A percentile compares a stretch with the other conserved stretches of the same genome.
Evolutionary conservation across 2,888 invertebrate species (phyloP).

Genomic region (Drosophila eohydei): DNA sequence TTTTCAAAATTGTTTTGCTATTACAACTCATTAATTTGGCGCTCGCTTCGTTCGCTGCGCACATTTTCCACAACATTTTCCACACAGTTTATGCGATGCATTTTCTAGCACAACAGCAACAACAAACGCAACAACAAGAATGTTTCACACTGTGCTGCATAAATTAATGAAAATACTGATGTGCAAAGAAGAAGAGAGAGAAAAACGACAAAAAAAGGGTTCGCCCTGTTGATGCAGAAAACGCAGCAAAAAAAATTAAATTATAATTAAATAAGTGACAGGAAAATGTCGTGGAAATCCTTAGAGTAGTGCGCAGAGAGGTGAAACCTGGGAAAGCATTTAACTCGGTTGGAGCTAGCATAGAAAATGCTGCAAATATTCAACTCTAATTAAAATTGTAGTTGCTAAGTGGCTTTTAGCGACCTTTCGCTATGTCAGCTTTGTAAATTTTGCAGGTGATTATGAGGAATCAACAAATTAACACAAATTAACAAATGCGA

Average conservation of each 20-base stretch:
- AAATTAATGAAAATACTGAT: conserved; percentile 65
- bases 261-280: not conserved
- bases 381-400: not conserved
- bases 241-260: not conserved
- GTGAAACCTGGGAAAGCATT: not conserved
- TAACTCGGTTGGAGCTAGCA: not conserved
- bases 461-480: too few species aligned
- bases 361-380: not conserved
- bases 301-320: not conserved
- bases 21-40: conserved; percentile 49
- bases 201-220: not conserved
- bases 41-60: conserved; percentile 13
- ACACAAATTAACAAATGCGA: too few species aligned
- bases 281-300: not conserved
- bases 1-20: conserved; percentile 38
- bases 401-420: not conserved
- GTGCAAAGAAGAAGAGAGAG: not conserved
- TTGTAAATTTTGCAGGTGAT: too few species aligned
- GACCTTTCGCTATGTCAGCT: not conserved
- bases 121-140: conserved; percentile 41
- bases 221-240: not conserved
- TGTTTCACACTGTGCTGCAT: conserved; percentile 79
- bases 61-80: conserved; percentile 45
- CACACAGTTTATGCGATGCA: conserved; percentile 49
- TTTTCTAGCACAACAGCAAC: conserved; percentile 44